Evolutionary conservation across 2,113 vertebrate species (phyloP), one percentile per base, ranked within the genome.

Genomic region (Gymnocephalus cernua): DNA sequence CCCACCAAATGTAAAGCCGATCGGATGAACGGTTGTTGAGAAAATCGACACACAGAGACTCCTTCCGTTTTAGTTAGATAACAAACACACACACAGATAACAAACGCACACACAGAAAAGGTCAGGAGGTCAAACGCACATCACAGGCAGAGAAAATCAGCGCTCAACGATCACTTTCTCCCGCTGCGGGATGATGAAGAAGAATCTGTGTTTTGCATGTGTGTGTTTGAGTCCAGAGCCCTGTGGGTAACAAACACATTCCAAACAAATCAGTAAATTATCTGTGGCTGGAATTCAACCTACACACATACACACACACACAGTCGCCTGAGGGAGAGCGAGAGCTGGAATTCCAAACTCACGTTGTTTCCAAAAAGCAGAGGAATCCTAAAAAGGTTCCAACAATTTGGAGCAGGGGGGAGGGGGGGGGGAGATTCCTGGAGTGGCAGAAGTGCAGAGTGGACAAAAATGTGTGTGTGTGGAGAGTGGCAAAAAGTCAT

Each of bases 351-450:
- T 92, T 86, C 83, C 72, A 88, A 85, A 76, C 85, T 79, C 45
- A 47, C 35, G 70, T n/a, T 4, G 35, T 69, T 84, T 88, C 84
- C 89, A 88, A 87, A 90, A 83, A 80, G 62, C 67, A 11, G 41
- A 80, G 57, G 89, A 93, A 93, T 92, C 86, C 86, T 68, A 89
- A 90, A 90, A 91, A 91, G 74, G 68, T 90, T 91, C 86, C 74
- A 66, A 90, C 74, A 13, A 86, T 79, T 89, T 70, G 5, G 82
- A 86, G 82, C 61, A 41, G 41, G 35, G 75, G 53, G 69, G 45
- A 9, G 11, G 35, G 41, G 35, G 75, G 53, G 69, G 45, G 12
- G 11, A 38, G 47, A 86, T 69, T 86, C 84, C 89, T 83, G 83
- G 71, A 87, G 81, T 51, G 6, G 70, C 82, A 84, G 66, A 89